Percentiles rank a stretch among this genome's conserved stretches.
Conservation (phyloP, 2,797 vertebrate species). For the Eulemur albifrons region DNA sequence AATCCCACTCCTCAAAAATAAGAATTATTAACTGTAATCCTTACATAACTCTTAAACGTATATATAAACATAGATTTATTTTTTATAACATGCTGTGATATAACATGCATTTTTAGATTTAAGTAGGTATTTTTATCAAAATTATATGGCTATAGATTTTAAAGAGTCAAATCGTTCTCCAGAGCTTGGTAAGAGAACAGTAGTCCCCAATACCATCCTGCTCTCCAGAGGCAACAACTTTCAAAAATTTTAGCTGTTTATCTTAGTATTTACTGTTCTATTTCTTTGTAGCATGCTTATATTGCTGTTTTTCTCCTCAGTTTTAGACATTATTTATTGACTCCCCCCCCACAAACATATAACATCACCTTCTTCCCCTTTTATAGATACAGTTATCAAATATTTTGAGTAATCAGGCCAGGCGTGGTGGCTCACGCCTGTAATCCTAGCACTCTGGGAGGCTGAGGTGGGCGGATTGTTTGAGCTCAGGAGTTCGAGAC, state of each 20-base stretch:
- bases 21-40: not conserved
- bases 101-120: not conserved
- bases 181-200: not conserved
- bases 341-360: not conserved
- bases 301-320: not conserved
- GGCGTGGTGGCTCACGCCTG: too few relatives aligned
- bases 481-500: too few relatives aligned
- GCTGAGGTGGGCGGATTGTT: too few relatives aligned
- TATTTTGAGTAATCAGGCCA: not conserved
- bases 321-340: not conserved
- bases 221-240: not conserved
- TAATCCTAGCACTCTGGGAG: too few relatives aligned
- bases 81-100: not conserved
- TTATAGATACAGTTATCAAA: not conserved
- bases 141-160: not conserved
- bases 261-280: not conserved
- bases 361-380: not conserved
- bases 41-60: not conserved
- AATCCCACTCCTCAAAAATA: not conserved
- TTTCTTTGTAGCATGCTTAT: not conserved
- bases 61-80: not conserved
- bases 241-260: not conserved
- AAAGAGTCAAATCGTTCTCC: not conserved
- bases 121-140: constrained; percentile 10
- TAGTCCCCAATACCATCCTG: not conserved